These are phyloP conservation scores for Drosophila nikananu DNA, from an alignment of 1,140 invertebrate genomes.

Conservation along the genomic window DNA sequence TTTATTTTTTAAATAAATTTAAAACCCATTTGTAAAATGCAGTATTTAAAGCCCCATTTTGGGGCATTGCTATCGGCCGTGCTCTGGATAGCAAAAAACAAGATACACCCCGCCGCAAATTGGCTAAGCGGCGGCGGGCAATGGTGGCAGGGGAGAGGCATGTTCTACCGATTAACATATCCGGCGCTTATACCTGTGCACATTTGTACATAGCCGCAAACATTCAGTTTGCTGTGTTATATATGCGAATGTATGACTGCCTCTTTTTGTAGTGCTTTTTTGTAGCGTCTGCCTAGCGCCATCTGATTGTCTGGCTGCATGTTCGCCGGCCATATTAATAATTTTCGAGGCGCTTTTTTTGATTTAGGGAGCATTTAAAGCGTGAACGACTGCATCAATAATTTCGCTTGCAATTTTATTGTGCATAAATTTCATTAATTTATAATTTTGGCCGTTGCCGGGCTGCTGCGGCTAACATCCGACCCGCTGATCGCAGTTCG, in stretches of 20 bases:
- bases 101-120: slow-evolving; percentile 39
- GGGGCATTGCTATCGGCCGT: slow-evolving; percentile 9
- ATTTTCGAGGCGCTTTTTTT: slow-evolving; percentile 72
- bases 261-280: background rate
- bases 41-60: slow-evolving; percentile 14
- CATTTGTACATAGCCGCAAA: slow-evolving; percentile 36
- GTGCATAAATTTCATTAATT: slow-evolving; percentile 86
- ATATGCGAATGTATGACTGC: slow-evolving; percentile 7
- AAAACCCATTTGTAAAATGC: slow-evolving; percentile 4
- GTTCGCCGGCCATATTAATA: slow-evolving; percentile 76
- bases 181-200: slow-evolving; percentile 65
- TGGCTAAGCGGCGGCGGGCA: slow-evolving; percentile 18
- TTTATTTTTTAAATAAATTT: background rate
- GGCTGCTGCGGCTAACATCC: slow-evolving; percentile 43
- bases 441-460: slow-evolving; percentile 82
- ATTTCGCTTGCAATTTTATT: slow-evolving; percentile 85
- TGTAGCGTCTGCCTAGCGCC: slow-evolving; percentile 44
- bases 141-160: slow-evolving; percentile 44
- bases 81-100: slow-evolving; percentile 32
- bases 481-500: slow-evolving; percentile 49
- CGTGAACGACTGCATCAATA: slow-evolving; percentile 85
- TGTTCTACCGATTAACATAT: slow-evolving; percentile 76
- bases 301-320: slow-evolving; percentile 69
- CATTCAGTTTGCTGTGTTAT: slow-evolving; percentile 23
- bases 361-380: slow-evolving; percentile 85